Evolutionary conservation across 2,888 invertebrate species (phyloP), one percentile per base, ranked within the genome.

Genomic region (Zelleria hepariella): DNA sequence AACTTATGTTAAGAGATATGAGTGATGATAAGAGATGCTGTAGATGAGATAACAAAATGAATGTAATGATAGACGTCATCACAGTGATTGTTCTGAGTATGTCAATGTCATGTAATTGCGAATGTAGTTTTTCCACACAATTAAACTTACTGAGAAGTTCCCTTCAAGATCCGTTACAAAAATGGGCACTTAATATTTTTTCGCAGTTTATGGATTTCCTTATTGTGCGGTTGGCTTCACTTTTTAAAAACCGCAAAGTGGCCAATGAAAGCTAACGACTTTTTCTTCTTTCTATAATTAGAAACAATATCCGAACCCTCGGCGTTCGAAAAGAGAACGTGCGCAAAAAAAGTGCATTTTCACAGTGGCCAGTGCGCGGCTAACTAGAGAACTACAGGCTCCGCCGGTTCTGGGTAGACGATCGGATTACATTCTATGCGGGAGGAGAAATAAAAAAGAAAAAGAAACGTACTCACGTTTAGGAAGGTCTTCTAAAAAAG

Each of bases 401-500:
- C 32, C 32, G 32, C 32, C 32, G 32, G 32, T 42, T 42, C 32
- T 42, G 3, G 32, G 15, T 42, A 15, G 32, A 42, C 32, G 32
- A 42, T 42, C 32, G 32, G 32, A 42, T 42, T 42, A 42, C 32
- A 42, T 42, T 51, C 51, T 51, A 51, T 21, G 21, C n/a, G 23
- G 23, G 7, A 47, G 20, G 23, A 57, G 51, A 23, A n/a, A 18
- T 20, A 67, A 63, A 63, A 60, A 27, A 53, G 59, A 60, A 47
- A 18, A n/a, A 15, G 32, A 21, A 42, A 47, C 62, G 66, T 81
- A 82, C 82, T 82, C 77, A 82, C 82, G 72, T 62, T 68, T 64
- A 65, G 64, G 65, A 61, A 63, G 32, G 32, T 42, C 32, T 10
- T 42, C 32, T 42, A 42, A 42, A 42, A 42, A 42, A 42, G 32